These are phyloP conservation scores for Apistogramma diplotaenia DNA, from an alignment of 2,113 vertebrate species.

Conservation along the genomic window DNA sequence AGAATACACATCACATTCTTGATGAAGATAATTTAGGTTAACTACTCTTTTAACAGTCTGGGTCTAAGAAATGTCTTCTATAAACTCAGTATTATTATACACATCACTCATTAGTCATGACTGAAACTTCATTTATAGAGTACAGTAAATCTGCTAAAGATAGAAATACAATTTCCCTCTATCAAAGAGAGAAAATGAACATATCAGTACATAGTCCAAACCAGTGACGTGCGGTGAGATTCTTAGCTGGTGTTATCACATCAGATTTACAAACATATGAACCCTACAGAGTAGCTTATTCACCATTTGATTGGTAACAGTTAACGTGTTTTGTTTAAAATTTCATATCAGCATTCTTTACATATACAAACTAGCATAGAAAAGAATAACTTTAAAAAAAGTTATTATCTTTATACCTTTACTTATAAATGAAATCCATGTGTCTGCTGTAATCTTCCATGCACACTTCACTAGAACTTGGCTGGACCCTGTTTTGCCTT, in stretches of 20 bases:
- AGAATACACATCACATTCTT: not conserved
- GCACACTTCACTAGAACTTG: not conserved
- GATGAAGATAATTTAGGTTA: not conserved
- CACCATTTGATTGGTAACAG: no score
- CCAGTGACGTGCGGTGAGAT: no score
- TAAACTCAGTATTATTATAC: not conserved
- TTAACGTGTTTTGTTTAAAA: no score
- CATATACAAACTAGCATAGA: no score
- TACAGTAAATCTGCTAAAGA: not conserved
- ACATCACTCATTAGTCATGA: not conserved
- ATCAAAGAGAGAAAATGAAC: not conserved
- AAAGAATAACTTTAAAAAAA: no score
- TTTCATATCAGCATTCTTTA: no score
- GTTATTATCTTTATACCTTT: no score
- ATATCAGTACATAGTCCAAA: not conserved
- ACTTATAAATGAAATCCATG: no score
- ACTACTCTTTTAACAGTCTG: not conserved
- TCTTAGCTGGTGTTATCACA: no score
- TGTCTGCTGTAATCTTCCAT: not conserved
- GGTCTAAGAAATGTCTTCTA: not conserved
- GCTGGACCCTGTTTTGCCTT: not conserved
- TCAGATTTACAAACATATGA: no score
- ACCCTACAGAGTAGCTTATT: no score
- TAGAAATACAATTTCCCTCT: not conserved
- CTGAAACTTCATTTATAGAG: not conserved